phyloP scores from a whole-genome alignment of 2,113 vertebrate species.

The Excalfactoria chinensis region DNA sequence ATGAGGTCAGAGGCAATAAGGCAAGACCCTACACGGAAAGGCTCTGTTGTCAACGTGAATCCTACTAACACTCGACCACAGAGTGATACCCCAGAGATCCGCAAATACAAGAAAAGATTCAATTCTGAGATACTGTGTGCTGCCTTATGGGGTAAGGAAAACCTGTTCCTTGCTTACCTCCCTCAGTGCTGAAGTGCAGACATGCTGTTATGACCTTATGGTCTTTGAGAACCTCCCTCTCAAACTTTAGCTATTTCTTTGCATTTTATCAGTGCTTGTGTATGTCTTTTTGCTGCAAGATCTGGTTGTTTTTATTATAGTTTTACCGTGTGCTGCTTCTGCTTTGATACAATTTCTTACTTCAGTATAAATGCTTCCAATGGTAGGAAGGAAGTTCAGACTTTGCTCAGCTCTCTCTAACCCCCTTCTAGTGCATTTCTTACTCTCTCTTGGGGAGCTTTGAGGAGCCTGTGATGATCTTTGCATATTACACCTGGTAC shows the following conservation, averaged over 20 bases:
- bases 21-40: slow-evolving; percentile 94
- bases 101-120: slow-evolving; percentile 99
- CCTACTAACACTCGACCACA: slow-evolving; percentile 98
- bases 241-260: background rate
- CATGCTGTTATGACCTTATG: background rate
- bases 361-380: background rate
- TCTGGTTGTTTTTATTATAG: background rate
- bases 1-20: slow-evolving; percentile 93
- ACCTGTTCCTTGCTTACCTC: background rate
- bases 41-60: slow-evolving; percentile 98
- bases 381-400: background rate
- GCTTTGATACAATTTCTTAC: background rate
- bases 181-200: background rate
- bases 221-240: background rate
- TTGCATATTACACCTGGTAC: background rate
- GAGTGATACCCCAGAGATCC: slow-evolving; percentile 97
- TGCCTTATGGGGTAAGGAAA: slow-evolving; percentile 92
- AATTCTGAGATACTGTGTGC: slow-evolving; percentile 98
- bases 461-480: background rate
- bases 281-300: background rate
- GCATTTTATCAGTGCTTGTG: background rate
- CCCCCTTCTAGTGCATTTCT: background rate
- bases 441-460: background rate
- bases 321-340: background rate
- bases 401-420: background rate